Evolutionary conservation across 30 jellyfish, hydroid and myxozoan species (phyloP).

Genomic region (Hydra vulgaris): DNA sequence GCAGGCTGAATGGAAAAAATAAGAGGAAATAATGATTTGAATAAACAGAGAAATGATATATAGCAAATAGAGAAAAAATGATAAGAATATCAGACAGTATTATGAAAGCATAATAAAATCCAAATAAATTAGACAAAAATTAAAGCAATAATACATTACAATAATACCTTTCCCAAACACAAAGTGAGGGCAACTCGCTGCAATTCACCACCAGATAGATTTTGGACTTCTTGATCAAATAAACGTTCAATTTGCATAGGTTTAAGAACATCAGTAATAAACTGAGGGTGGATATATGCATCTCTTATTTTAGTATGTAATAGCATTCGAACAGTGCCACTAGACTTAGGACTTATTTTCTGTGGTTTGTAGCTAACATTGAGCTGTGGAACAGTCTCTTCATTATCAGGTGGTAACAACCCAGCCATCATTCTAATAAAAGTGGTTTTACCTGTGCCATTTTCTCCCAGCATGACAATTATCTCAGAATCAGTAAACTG

Average conservation of each 20-base stretch:
- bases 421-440: constrained; percentile 99
- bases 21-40: not conserved
- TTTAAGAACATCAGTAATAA: constrained; percentile 88
- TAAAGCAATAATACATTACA: not conserved
- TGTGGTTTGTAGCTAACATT: constrained; percentile 98
- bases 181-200: constrained; percentile 95
- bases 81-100: too few relatives aligned
- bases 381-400: constrained; percentile 60
- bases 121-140: not conserved
- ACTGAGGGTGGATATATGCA: constrained; percentile 90
- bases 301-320: constrained; percentile 86
- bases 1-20: constrained; percentile 68
- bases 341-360: constrained; percentile 94
- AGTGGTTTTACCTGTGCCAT: constrained; percentile 98
- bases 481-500: constrained; percentile 92
- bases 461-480: constrained; percentile 93
- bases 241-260: constrained; percentile 77
- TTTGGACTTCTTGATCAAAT: constrained; percentile 93
- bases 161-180: constrained; percentile 87
- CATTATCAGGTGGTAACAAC: constrained; percentile 65
- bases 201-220: constrained; percentile 98
- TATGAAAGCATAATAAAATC: too few relatives aligned
- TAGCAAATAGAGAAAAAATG: too few relatives aligned
- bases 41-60: not conserved
- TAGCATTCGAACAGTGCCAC: constrained; percentile 90